Base-by-base conservation (phyloP, 2,888 invertebrate species). In the Peribatodes rhomboidaria region DNA sequence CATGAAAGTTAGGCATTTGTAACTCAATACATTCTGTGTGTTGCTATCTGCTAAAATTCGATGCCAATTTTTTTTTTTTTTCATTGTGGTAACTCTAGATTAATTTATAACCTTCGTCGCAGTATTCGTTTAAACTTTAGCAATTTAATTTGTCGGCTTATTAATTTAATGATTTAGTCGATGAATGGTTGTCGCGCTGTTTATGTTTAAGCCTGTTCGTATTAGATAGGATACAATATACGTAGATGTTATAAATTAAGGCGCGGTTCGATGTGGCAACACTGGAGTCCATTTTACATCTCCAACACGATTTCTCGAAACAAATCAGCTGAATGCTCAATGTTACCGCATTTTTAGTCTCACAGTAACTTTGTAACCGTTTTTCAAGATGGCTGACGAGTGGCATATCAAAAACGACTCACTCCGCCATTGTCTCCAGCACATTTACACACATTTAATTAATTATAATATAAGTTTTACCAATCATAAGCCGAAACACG, bases 161-260 rank as follows among this genome's bases (percentile, higher is more conserved):
- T 78, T 78, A 67, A 71, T 78, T 82, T 80, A 72, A 80, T 82
- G 80, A 77, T 79, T 81, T 78, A 74, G 79, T 84, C 81, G 78
- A 83, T 85, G 84, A 77, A 85, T 82, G 86, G 81, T 83, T 87
- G 87, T 87, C 81, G 81, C 82, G 81, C 82, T 85, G 77, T 83
- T 84, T 74, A 77, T 79, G 81, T 82, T 65, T 87, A 88, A 88
- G 88, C 89, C 85, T 87, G 84, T 83, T 83, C 79, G 82, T 89
- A 85, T 84, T 92, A 92, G 92, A 88, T 91, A 92, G 90, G 89
- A 83, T 87, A 88, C 82, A 82, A 83, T 87, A 82, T 85, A 85
- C 77, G 81, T 88, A 92, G 91, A 83, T 88, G 89, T 90, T 84
- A 82, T 82, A 65, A 39, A 80, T 75, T 87, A 83, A 87, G 85